These are phyloP conservation scores for Oryzias celebensis DNA, from an alignment of 2,113 vertebrate genomes.

Conservation along the genomic window DNA sequence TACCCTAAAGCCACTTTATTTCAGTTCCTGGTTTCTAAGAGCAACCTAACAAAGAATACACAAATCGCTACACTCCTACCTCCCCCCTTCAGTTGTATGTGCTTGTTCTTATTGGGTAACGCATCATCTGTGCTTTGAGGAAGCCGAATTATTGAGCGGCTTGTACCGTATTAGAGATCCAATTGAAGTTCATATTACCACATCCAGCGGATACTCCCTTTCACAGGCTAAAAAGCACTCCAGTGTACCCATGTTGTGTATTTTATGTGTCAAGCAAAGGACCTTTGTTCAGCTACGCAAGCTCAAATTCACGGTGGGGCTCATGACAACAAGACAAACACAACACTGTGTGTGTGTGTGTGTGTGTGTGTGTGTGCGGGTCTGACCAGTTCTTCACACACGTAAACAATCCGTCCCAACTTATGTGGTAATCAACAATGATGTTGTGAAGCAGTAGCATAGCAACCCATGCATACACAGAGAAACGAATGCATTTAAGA, in stretches of 20 bases:
- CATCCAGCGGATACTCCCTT: conserved; percentile 34
- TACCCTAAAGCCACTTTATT: conserved; percentile 46
- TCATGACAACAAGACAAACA: conserved; percentile 69
- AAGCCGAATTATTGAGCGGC: conserved; percentile 25
- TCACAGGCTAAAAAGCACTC: conserved; percentile 1
- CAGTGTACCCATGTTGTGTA: conserved; percentile 8
- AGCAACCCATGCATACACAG: conserved; percentile 58
- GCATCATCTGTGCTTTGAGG: conserved; percentile 12
- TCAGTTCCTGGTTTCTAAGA: conserved; percentile 44
- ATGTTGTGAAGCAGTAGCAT: conserved; percentile 39
- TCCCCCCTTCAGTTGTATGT: conserved; percentile 4
- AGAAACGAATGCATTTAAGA: conserved; percentile 35
- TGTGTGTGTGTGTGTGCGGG: not conserved
- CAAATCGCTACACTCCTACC: conserved; percentile 14
- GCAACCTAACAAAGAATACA: conserved; percentile 59
- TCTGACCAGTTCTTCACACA: not conserved
- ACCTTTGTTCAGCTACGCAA: conserved; percentile 24
- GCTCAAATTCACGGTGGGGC: conserved; percentile 32
- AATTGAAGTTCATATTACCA: conserved; percentile 51
- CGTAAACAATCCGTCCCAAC: conserved; percentile 19
- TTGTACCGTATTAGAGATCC: conserved; percentile 44
- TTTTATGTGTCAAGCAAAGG: conserved; percentile 15
- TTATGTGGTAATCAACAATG: conserved; percentile 48
- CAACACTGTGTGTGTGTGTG: conserved; percentile 26
- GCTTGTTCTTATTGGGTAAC: conserved; percentile 30